Conservation (phyloP, 2,113 vertebrate species). For the Hiodon alosoides region DNA sequence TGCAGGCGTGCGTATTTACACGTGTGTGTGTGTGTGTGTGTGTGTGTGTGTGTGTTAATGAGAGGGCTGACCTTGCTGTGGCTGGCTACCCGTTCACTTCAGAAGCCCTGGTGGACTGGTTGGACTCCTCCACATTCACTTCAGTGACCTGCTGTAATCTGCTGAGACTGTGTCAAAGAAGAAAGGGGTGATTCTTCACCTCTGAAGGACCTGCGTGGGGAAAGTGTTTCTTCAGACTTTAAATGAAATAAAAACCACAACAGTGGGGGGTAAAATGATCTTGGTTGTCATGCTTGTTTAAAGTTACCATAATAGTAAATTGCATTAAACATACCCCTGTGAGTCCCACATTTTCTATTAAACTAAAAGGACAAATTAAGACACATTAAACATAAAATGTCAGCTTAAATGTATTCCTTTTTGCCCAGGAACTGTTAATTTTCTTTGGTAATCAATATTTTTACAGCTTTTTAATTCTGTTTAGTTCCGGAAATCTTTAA, state of each 20-base stretch:
- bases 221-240: conserved; percentile 56
- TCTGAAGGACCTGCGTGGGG: conserved; percentile 60
- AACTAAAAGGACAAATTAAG: conserved; percentile 24
- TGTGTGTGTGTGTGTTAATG: not conserved
- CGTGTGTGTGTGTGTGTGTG: not conserved
- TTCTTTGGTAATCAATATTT: too few species aligned
- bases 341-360: conserved; percentile 50
- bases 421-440: too few species aligned
- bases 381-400: too few species aligned
- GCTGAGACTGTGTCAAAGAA: conserved; percentile 58
- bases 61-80: conserved; percentile 35
- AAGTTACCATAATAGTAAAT: conserved; percentile 40
- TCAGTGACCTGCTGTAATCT: conserved; percentile 50
- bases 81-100: conserved; percentile 49
- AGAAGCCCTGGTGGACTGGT: conserved; percentile 55
- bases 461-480: too few species aligned
- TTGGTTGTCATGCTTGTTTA: conserved; percentile 40
- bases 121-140: conserved; percentile 44
- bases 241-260: conserved; percentile 56
- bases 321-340: conserved; percentile 53
- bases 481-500: too few species aligned
- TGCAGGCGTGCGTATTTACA: not conserved
- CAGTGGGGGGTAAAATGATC: conserved; percentile 47
- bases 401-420: too few species aligned
- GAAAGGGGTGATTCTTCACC: conserved; percentile 51